These are phyloP conservation scores for Liodrosophila aerea DNA, from an alignment of 2,888 invertebrate species.

Conservation along the genomic window DNA sequence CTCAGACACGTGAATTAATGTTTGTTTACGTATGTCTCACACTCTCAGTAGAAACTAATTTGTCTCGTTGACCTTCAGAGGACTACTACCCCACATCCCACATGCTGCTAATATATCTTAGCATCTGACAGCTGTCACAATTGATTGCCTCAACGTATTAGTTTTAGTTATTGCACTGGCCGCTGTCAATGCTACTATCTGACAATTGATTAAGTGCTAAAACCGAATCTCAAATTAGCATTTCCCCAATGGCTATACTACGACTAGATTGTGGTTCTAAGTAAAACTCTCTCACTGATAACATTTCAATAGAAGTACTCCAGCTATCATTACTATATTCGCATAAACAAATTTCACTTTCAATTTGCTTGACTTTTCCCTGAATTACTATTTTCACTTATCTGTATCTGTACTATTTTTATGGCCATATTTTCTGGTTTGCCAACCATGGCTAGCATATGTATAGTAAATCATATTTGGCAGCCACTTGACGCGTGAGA, in stretches of 20 bases:
- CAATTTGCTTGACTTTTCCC: constrained; percentile 1
- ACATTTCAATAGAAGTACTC: constrained; percentile 15
- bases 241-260: constrained; percentile 5
- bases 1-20: too few species aligned
- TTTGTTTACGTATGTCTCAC: background rate
- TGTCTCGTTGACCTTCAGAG: constrained; percentile 24
- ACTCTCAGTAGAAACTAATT: constrained; percentile 11
- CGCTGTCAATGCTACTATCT: constrained; percentile 46
- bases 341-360: constrained; percentile 12
- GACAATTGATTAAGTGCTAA: constrained; percentile 47
- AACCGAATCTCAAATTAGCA: constrained; percentile 36
- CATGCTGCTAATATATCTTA: constrained; percentile 36
- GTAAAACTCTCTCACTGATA: background rate
- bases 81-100: background rate
- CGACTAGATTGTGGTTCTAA: background rate
- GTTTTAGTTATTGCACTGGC: constrained; percentile 42
- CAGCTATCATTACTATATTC: background rate
- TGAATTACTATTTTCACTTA: background rate
- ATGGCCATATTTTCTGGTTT: constrained; percentile 54
- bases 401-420: constrained; percentile 51
- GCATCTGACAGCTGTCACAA: constrained; percentile 52
- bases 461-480: constrained; percentile 71
- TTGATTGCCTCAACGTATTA: constrained; percentile 38
- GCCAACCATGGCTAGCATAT: constrained; percentile 34
- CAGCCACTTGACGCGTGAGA: constrained; percentile 70